Evolutionary conservation across 2,113 vertebrate genomes (phyloP).

Genomic region (Protobothrops flavoviridis): DNA sequence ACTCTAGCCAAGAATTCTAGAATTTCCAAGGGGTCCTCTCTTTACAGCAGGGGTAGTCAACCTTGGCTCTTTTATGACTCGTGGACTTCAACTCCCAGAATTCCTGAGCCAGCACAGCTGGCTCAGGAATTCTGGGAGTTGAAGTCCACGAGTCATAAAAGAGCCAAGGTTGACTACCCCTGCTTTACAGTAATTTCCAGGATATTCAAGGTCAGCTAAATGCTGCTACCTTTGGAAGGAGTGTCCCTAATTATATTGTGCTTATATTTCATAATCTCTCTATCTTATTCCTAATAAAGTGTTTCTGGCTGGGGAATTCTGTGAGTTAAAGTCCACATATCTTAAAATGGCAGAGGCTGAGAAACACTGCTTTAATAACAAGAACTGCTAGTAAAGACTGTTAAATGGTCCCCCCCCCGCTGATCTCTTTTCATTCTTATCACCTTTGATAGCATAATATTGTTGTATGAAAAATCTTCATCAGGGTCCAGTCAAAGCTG

Average conservation of each 20-base stretch:
- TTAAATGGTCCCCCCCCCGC: neutral
- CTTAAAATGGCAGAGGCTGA: neutral
- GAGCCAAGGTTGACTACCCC: no score
- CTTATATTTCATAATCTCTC: neutral
- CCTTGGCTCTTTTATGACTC: no score
- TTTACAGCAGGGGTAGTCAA: no score
- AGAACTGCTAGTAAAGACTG: neutral
- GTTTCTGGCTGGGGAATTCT: neutral
- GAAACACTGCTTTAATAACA: neutral
- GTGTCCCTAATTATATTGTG: neutral
- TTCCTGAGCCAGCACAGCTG: no score
- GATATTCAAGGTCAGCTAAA: neutral
- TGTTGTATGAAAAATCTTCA: no score
- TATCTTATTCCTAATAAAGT: neutral
- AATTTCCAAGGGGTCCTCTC: neutral
- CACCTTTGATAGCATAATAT: neutral
- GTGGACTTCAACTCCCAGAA: no score
- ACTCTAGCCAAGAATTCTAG: neutral
- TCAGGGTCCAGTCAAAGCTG: no score
- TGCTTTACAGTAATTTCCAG: neutral
- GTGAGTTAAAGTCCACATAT: neutral
- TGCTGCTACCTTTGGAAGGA: neutral
- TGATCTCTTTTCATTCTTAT: neutral
- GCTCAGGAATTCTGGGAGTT: no score
- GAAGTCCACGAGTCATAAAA: no score